Percentiles rank a stretch among this genome's conserved stretches.
These are phyloP conservation scores for human (Homo sapiens) DNA, from an alignment of 2,113 vertebrate genomes.

Conservation along the genomic window GRCh38 chr7:14179501-14180000, in stretches of 20 bases:
- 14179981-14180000: constrained; percentile 71
- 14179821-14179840: background rate
- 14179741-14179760: background rate
- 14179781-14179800: background rate
- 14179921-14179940: constrained; percentile 77
- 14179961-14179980: constrained; percentile 79
- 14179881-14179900: constrained; percentile 65
- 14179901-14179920: constrained; percentile 68
- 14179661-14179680: background rate
- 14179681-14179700: background rate
- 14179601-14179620: background rate
- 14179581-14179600: background rate
- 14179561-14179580: background rate
- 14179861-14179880: constrained; percentile 59
- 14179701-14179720: background rate
- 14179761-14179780: background rate
- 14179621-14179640: background rate
- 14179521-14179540: background rate
- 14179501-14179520: background rate
- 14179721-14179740: background rate
- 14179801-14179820: background rate
- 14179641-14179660: background rate
- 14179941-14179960: constrained; percentile 81
- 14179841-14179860: constrained; percentile 28
- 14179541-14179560: background rate